These are phyloP conservation scores for Charanyca ferruginea DNA, from an alignment of 2,888 invertebrate genomes.

Conservation along the genomic window DNA sequence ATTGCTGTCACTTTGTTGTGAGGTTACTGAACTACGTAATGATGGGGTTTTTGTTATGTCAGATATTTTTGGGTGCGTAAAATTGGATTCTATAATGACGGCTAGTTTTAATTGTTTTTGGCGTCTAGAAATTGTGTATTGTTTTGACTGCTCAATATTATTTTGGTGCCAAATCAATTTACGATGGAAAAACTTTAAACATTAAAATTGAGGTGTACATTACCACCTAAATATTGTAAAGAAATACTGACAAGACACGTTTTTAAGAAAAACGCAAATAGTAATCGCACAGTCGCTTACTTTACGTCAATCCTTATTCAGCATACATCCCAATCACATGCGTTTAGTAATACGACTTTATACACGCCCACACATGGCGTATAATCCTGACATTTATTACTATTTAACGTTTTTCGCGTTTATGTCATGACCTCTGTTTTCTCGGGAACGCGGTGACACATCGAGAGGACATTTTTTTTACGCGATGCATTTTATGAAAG, in stretches of 20 bases:
- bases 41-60: slow-evolving; percentile 37
- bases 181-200: background rate
- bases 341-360: slow-evolving; percentile 41
- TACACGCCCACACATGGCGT: slow-evolving; percentile 50
- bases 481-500: slow-evolving; percentile 33
- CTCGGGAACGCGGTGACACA: slow-evolving; percentile 29
- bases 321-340: slow-evolving; percentile 40
- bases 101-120: slow-evolving; percentile 38
- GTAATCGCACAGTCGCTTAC: slow-evolving; percentile 15
- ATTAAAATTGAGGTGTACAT: background rate
- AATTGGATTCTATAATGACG: slow-evolving; percentile 31
- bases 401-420: slow-evolving; percentile 27
- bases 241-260: background rate
- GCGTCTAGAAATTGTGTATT: slow-evolving; percentile 4
- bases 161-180: slow-evolving; percentile 34
- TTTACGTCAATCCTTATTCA: slow-evolving; percentile 22
- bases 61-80: slow-evolving; percentile 47
- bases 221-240: background rate
- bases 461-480: slow-evolving; percentile 29
- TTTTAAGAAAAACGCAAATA: background rate
- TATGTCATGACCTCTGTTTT: slow-evolving; percentile 33
- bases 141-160: slow-evolving; percentile 13
- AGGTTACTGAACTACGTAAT: slow-evolving; percentile 60
- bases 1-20: slow-evolving; percentile 47
- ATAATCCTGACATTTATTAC: slow-evolving; percentile 37